Evolutionary conservation across 1,140 invertebrate species (phyloP).

Genomic region (Oreohelix idahoensis): DNA sequence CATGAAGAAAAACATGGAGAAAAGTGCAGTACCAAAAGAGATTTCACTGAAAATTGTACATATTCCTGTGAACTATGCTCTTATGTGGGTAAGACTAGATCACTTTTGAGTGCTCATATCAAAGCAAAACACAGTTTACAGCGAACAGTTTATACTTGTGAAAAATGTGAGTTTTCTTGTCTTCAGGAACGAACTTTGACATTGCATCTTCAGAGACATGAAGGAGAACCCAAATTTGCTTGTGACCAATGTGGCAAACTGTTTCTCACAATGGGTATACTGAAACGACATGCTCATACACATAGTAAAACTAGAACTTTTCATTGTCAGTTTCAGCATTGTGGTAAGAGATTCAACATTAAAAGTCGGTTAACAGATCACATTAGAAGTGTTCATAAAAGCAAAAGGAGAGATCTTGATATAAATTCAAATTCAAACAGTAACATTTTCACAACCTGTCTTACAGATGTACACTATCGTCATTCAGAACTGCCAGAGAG

Average conservation of each 20-base stretch:
- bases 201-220: conserved; percentile 14
- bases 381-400: conserved; percentile 10
- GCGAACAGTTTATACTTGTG: conserved; percentile 14
- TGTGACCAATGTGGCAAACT: conserved; percentile 37
- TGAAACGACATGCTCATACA: conserved; percentile 28
- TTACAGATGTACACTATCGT: no score
- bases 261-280: conserved; percentile 26
- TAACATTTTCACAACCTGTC: not conserved
- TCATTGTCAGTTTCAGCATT: not conserved
- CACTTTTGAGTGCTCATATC: conserved; percentile 8
- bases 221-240: conserved; percentile 26
- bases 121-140: not conserved
- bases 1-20: not conserved
- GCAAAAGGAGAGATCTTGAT: not conserved
- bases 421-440: not conserved
- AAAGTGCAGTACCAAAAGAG: not conserved
- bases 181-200: conserved; percentile 3
- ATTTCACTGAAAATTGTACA: not conserved
- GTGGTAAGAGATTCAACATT: conserved; percentile 24
- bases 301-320: conserved; percentile 16
- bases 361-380: conserved; percentile 31
- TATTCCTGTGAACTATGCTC: not conserved
- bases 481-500: not conserved
- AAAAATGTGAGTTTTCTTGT: conserved; percentile 12
- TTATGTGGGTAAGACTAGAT: not conserved